Base-by-base conservation (phyloP, 2,797 vertebrate species). In the Buceros bicornis region DNA sequence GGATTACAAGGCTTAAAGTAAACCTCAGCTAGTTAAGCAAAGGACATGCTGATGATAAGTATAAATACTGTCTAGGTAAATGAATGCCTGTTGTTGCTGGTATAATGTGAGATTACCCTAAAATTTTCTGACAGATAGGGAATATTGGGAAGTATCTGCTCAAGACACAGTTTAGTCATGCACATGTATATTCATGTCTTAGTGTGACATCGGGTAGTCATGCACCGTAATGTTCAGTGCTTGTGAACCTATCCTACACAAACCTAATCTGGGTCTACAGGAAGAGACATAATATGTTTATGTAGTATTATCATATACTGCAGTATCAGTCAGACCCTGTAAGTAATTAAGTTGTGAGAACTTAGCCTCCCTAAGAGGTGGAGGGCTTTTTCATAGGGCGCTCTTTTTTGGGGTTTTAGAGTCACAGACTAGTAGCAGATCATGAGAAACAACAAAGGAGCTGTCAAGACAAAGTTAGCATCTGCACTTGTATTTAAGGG, bases 61-160 rank as follows among this genome's bases (percentile, higher is more conserved):
- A 33, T 96, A 96, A 91, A 90, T 92, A 94, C 61, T 92, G 89
- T 79, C 93, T 94, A 92, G 72, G 71, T 96, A 97, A 97, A 94
- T 62, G n/a, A 96, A 90, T 96, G 79, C 73, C 89, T 96, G 79
- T 94, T 97, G 89, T 93, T 97, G 96, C 97, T 92, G 90, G 62
- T 76, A 76, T 87, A 86, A 94, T 62, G 82, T 92, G 82, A 97
- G 96, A 93, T 96, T 93, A 74, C n/a, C 51, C 47, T 91, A 51
- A 76, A 89, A 62, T 86, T 85, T 92, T 85, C 65, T 87, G 83
- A 69, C 60, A 31, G 8, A n/a, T 60, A 54, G 58, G 29, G 28
- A 70, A 12, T 81, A 47, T 66, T 61, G 33, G 80, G 61, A 69
- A 74, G n/a, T 78, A 69, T 66, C 64, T n/a, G 33, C 14, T 22